A percentile compares a stretch with the other conserved stretches of the same genome.
Conservation (phyloP, 2,113 vertebrate genomes). For the Chaetops frenatus region DNA sequence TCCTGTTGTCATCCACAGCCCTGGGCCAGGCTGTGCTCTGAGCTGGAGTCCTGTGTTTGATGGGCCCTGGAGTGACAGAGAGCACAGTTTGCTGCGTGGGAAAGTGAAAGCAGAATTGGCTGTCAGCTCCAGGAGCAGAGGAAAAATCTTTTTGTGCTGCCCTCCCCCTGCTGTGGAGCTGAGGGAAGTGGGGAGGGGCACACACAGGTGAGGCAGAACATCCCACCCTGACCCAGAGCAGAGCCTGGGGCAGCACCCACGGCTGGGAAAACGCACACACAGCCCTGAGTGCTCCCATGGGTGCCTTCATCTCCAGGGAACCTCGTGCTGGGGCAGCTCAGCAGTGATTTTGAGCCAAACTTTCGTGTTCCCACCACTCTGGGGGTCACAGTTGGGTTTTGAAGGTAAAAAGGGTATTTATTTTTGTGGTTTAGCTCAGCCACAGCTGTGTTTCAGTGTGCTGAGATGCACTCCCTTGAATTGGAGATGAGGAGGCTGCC, state of each 20-base stretch:
- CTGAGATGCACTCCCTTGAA: not conserved
- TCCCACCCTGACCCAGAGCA: not conserved
- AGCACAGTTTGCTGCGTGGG: not conserved
- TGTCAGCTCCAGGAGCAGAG: not conserved
- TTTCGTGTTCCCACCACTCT: accelerated
- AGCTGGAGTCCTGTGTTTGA: not conserved
- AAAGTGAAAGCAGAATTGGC: not conserved
- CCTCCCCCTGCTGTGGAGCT: not conserved
- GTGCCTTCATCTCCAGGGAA: not conserved
- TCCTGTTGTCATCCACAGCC: not conserved
- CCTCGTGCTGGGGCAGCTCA: not conserved
- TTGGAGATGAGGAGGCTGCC: not conserved
- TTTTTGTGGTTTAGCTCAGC: not conserved
- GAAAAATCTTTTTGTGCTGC: not conserved
- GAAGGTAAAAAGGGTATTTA: not conserved
- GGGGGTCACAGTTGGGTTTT: not conserved
- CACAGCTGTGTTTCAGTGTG: not conserved
- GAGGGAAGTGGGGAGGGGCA: not conserved
- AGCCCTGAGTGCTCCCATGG: not conserved
- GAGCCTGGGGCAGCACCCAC: not conserved
- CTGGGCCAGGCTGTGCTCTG: not conserved
- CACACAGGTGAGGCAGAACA: too few relatives aligned
- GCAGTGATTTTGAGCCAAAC: not conserved
- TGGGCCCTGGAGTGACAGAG: not conserved
- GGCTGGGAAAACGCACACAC: accelerated